These are phyloP conservation scores for Hippasteria phrygiana DNA, from an alignment of 53 echinoderm and acorn worm species.

Conservation along the genomic window DNA sequence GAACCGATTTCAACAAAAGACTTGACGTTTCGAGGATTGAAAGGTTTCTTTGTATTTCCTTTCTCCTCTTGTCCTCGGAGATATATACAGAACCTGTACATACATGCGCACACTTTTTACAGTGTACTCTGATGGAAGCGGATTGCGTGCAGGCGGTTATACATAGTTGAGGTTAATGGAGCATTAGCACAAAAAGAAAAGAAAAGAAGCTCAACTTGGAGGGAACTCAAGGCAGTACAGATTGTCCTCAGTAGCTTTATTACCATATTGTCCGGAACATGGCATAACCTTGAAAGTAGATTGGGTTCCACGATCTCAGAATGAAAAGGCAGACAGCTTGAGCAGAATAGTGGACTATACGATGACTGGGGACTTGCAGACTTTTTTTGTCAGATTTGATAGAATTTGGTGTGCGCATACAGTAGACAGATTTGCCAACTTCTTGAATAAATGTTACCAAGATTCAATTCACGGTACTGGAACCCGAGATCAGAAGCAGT, in stretches of 20 bases:
- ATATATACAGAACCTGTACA: too few species aligned
- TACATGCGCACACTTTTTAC: too few species aligned
- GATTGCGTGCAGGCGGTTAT: too few species aligned
- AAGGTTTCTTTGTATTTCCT: too few species aligned
- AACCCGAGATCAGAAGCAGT: not conserved
- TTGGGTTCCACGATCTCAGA: slow-evolving; percentile 8
- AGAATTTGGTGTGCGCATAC: slow-evolving; percentile 11
- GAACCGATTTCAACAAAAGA: too few species aligned
- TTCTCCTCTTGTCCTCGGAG: too few species aligned
- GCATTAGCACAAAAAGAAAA: too few species aligned
- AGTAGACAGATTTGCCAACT: slow-evolving; percentile 52
- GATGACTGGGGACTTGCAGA: slow-evolving; percentile 34
- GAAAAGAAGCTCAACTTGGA: too few species aligned
- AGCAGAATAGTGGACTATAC: slow-evolving; percentile 41
- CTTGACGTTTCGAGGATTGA: too few species aligned
- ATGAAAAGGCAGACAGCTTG: slow-evolving; percentile 7
- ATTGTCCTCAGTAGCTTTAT: not conserved
- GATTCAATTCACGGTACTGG: slow-evolving; percentile 33
- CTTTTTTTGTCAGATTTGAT: not conserved
- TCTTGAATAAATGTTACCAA: not conserved
- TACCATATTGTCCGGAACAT: not conserved
- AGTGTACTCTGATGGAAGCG: too few species aligned
- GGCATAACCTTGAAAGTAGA: slow-evolving; percentile 22
- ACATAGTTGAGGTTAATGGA: too few species aligned
- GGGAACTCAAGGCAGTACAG: too few species aligned